Evolutionary conservation across 2,888 invertebrate species (phyloP), one percentile per base, ranked within the genome.

Genomic region (Parapristionchus giblindavisi): DNA sequence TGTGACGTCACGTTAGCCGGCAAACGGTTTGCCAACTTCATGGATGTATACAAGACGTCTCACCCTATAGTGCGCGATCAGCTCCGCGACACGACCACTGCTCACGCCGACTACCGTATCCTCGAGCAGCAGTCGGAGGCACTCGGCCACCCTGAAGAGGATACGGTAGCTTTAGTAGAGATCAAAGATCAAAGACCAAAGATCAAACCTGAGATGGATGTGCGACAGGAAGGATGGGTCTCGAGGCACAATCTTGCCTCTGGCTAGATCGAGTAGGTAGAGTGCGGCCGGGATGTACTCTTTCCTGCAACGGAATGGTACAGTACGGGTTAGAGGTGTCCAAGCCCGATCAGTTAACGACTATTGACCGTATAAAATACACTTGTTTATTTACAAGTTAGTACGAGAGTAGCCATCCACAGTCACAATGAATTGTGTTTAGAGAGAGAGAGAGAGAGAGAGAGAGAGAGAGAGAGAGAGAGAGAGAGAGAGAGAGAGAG

Each of bases 21-120:
- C n/a, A n/a, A n/a, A n/a, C n/a, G n/a, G n/a, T n/a, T n/a, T n/a
- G n/a, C n/a, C n/a, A n/a, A n/a, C n/a, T n/a, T n/a, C n/a, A n/a
- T n/a, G n/a, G n/a, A n/a, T n/a, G 24, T n/a, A 54, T 14, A 8
- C 6, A 24, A n/a, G 24, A 14, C n/a, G 5, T 43, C 77, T 5
- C 38, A 82, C 84, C 77, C 80, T 82, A 72, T 85, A 85, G 58
- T 85, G 84, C 1, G 79, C 72, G n/a, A 80, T 75, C 29, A 85
- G 65, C 43, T 85, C 83, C 8, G 78, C 75, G 1, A 84, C 74
- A 52, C 73, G 54, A 8, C 83, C 83, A 27, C 76, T 77, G 34
- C 43, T 75, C 24, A 82, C 73, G 1, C 84, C 82, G 14, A 81
- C 78, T n/a, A 80, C 78, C 2, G 83, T 80, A 29, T 65, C 43